phyloP scores from a whole-genome alignment of 2,888 invertebrate genomes.

The Dolichopus griseipennis region DNA sequence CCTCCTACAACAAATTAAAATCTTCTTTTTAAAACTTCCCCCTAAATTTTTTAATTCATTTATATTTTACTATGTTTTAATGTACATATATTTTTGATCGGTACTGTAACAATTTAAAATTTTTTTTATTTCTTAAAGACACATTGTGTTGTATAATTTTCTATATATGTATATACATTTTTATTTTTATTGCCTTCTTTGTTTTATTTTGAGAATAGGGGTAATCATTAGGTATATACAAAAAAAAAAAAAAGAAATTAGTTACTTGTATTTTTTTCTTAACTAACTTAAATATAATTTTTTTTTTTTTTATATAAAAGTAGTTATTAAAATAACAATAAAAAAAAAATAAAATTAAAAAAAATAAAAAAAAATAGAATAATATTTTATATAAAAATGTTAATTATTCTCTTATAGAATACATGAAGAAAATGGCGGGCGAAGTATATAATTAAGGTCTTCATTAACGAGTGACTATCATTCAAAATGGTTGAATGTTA shows the following conservation, averaged over 20 bases:
- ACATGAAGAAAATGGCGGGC: not conserved
- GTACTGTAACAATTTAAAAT: too few relatives aligned
- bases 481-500: constrained; percentile 4
- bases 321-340: not conserved
- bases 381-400: constrained; percentile 4
- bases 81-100: too few relatives aligned
- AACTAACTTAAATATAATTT: too few relatives aligned
- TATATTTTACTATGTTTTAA: too few relatives aligned
- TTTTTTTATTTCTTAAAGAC: too few relatives aligned
- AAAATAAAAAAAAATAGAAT: not conserved
- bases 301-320: too few relatives aligned
- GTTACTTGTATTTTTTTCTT: not conserved
- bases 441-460: not conserved
- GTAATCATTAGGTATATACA: constrained; percentile 3
- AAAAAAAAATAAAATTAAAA: not conserved
- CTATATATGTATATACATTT: too few relatives aligned
- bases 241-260: not conserved
- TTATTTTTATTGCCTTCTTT: not conserved
- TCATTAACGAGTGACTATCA: not conserved
- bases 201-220: not conserved
- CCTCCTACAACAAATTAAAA: too few relatives aligned
- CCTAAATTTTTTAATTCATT: too few relatives aligned
- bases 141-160: too few relatives aligned
- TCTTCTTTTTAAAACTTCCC: too few relatives aligned
- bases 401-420: not conserved